Percentiles rank a stretch among this genome's conserved stretches.
Conservation (phyloP, 2,888 invertebrate genomes). For the Heteromyza rotundicornis region DNA sequence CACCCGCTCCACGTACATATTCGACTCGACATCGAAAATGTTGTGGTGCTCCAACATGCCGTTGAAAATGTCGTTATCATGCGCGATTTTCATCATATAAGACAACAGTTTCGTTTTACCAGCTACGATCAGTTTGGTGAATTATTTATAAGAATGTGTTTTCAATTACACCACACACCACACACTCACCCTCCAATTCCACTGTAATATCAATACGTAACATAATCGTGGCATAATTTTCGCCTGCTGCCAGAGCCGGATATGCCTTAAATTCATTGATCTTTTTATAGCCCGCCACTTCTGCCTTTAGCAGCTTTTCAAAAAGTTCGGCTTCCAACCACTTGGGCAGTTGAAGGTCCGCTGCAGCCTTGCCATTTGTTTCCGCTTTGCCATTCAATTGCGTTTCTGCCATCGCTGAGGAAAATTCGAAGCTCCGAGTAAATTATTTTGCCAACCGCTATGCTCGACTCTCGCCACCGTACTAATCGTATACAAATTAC, state of each 20-base stretch:
- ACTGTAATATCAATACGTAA: conserved; percentile 43
- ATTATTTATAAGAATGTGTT: too few relatives aligned
- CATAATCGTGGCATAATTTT: conserved; percentile 56
- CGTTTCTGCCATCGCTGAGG: too few relatives aligned
- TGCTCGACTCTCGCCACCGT: neutral
- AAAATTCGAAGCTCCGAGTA: too few relatives aligned
- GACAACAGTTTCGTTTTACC: conserved; percentile 25
- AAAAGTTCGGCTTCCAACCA: conserved; percentile 43
- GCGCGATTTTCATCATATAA: conserved; percentile 40
- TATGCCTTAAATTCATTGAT: conserved; percentile 36
- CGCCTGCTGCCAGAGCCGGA: conserved; percentile 44
- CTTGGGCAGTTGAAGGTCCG: conserved; percentile 26
- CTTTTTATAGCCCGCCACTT: conserved; percentile 27
- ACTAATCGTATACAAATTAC: too few relatives aligned
- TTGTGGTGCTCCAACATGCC: conserved; percentile 33
- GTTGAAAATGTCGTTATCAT: conserved; percentile 24
- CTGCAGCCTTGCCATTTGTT: neutral
- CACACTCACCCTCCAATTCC: conserved; percentile 41
- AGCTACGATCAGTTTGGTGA: conserved; percentile 27
- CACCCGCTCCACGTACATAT: conserved; percentile 44
- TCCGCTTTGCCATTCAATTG: too few relatives aligned
- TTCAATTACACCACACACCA: too few relatives aligned
- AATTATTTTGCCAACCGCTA: neutral
- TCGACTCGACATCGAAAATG: conserved; percentile 42
- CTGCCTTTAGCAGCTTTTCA: conserved; percentile 34